These are phyloP conservation scores for Athene cunicularia DNA, from an alignment of 2,113 vertebrate species.

Conservation along the genomic window DNA sequence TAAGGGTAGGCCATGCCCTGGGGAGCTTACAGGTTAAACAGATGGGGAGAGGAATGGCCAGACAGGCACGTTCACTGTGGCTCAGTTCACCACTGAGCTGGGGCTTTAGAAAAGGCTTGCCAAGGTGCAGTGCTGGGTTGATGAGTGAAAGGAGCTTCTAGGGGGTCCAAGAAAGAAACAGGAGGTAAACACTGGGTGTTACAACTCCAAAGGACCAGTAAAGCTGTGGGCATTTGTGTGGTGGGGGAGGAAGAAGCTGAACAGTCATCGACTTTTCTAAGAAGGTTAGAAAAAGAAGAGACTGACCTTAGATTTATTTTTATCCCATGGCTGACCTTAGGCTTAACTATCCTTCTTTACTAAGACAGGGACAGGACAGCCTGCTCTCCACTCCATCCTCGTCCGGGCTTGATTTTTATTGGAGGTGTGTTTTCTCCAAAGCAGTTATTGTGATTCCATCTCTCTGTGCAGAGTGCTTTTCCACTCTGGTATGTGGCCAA, in stretches of 20 bases:
- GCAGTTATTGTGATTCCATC: accelerated
- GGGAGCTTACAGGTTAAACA: background rate
- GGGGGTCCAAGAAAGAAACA: background rate
- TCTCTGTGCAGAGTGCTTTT: background rate
- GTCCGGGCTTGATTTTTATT: background rate
- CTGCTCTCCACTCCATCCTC: background rate
- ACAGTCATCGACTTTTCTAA: background rate
- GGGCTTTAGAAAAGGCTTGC: background rate
- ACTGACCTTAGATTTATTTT: background rate
- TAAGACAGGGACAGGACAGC: background rate
- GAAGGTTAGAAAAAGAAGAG: background rate
- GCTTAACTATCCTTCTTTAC: background rate
- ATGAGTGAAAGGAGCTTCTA: background rate
- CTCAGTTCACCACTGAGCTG: accelerated
- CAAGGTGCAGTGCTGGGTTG: accelerated
- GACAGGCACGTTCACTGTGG: accelerated
- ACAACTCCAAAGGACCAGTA: background rate
- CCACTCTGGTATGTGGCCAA: background rate
- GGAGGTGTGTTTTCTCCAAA: background rate
- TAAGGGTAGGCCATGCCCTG: background rate
- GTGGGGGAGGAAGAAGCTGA: background rate
- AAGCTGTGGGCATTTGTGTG: background rate
- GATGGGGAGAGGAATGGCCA: background rate
- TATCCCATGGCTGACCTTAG: background rate
- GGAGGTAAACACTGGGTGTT: background rate